Conservation (phyloP, 2,888 invertebrate species). For the Tricholauxania praeusta region DNA sequence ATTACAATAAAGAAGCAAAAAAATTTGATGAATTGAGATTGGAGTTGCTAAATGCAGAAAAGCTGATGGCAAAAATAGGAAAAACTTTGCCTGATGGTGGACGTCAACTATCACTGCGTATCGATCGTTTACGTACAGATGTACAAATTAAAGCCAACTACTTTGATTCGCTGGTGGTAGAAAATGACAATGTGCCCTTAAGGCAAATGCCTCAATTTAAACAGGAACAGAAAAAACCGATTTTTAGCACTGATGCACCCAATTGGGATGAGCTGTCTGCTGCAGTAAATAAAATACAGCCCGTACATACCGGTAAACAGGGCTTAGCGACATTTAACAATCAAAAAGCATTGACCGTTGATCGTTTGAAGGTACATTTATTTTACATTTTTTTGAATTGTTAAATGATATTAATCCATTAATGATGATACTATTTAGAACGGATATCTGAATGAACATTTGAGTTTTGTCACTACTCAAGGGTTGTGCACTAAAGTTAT, state of each 20-base stretch:
- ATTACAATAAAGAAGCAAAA: slow-evolving; percentile 68
- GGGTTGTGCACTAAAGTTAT: slow-evolving; percentile 20
- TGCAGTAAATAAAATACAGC: slow-evolving; percentile 62
- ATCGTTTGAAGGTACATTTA: slow-evolving; percentile 72
- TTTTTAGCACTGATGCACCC: slow-evolving; percentile 43
- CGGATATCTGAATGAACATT: slow-evolving; percentile 60
- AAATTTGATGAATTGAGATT: slow-evolving; percentile 68
- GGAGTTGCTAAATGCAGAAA: slow-evolving; percentile 66
- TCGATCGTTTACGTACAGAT: slow-evolving; percentile 68
- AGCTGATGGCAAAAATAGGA: slow-evolving; percentile 56
- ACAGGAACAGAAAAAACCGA: slow-evolving; percentile 36
- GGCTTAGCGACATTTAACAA: slow-evolving; percentile 78
- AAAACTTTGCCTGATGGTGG: slow-evolving; percentile 76
- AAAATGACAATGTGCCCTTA: slow-evolving; percentile 51
- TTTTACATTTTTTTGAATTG: not conserved
- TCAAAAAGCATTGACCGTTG: slow-evolving; percentile 78
- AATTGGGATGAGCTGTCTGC: slow-evolving; percentile 63
- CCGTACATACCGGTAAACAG: slow-evolving; percentile 63
- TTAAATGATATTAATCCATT: not conserved
- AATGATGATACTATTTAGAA: slow-evolving; percentile 59
- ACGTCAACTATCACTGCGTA: slow-evolving; percentile 70
- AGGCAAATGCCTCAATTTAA: not conserved
- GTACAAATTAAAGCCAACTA: slow-evolving; percentile 69
- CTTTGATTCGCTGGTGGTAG: slow-evolving; percentile 70
- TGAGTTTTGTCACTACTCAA: slow-evolving; percentile 13